A percentile compares a stretch with the other conserved stretches of the same genome.
Conservation (phyloP, 2,888 invertebrate species). For the Schizaphis graminum region DNA sequence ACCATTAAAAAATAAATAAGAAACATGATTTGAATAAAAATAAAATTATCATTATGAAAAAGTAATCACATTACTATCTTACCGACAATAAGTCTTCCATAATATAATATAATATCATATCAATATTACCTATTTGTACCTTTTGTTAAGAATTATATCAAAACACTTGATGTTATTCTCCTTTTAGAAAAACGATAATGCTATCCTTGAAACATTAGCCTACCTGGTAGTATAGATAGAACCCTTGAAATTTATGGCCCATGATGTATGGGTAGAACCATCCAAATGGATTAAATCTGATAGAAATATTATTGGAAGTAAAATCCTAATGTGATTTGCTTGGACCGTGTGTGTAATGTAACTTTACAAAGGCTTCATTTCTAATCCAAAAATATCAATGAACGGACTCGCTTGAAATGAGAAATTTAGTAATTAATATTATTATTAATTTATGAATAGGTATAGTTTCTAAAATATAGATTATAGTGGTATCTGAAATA, state of each 20-base stretch:
- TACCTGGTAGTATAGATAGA: not conserved
- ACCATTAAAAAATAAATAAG: not conserved
- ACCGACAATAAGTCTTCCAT: not conserved
- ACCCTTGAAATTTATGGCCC: not conserved
- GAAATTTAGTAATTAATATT: not conserved
- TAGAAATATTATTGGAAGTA: constrained; percentile 19
- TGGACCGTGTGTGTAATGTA: not conserved
- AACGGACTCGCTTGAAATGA: not conserved
- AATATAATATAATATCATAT: not conserved
- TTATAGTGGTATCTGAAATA: not conserved
- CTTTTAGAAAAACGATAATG: constrained; percentile 2
- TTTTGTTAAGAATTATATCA: not conserved
- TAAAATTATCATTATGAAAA: not conserved
- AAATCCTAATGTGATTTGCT: not conserved
- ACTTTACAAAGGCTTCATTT: not conserved
- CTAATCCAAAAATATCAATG: constrained; percentile 1
- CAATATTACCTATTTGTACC: not conserved
- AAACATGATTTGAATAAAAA: not conserved
- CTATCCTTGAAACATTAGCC: not conserved
- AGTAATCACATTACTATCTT: too few species aligned
- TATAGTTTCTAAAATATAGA: not conserved
- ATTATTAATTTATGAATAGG: not conserved
- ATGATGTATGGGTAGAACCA: not conserved
- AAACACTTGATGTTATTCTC: constrained; percentile 7
- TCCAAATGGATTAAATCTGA: constrained; percentile 26